Conservation (phyloP, 2,888 invertebrate genomes). For the Rotaria macrura region DNA sequence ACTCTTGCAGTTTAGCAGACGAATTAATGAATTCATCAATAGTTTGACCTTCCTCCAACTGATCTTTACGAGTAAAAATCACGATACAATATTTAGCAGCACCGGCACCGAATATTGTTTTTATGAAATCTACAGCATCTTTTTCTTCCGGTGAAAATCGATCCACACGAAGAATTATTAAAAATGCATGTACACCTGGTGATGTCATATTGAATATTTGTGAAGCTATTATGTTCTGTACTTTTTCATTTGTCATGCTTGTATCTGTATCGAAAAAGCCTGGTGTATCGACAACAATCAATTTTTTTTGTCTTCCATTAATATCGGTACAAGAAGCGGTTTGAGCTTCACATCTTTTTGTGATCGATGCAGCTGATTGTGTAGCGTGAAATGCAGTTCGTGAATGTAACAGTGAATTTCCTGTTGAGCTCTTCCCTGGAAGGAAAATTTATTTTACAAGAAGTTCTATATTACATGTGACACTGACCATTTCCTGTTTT, state of each 20-base stretch:
- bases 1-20: neutral
- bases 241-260: neutral
- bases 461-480: neutral
- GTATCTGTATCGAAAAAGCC: neutral
- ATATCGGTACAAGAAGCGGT: neutral
- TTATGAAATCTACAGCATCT: neutral
- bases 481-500: neutral
- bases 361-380: neutral
- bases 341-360: neutral
- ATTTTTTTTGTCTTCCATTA: neutral
- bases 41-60: neutral
- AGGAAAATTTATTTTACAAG: too few species aligned
- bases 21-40: neutral
- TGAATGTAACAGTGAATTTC: neutral
- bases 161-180: neutral
- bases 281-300: neutral
- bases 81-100: neutral
- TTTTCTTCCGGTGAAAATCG: neutral
- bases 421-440: neutral
- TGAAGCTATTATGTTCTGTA: neutral
- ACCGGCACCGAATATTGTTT: neutral
- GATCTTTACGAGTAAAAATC: neutral
- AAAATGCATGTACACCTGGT: constrained; percentile 1
- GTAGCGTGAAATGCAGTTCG: neutral
- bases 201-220: neutral